These are phyloP conservation scores for Cotesia typhae DNA, from an alignment of 1,140 invertebrate genomes.

Conservation along the genomic window DNA sequence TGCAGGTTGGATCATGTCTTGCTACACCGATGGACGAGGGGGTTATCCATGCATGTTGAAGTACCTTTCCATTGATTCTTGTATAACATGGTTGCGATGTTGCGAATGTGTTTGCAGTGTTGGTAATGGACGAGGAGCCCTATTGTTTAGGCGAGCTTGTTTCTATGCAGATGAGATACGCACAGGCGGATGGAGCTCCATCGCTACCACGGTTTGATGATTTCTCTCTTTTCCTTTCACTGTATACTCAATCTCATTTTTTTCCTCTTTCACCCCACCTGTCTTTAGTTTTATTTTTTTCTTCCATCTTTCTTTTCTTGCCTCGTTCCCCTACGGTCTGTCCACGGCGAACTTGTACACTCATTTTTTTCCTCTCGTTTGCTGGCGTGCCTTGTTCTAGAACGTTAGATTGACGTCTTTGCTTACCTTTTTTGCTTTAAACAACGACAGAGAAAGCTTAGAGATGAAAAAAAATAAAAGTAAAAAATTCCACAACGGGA, in stretches of 20 bases:
- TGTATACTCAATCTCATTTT: too few relatives aligned
- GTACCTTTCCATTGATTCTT: conserved; percentile 50
- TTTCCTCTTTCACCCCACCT: too few relatives aligned
- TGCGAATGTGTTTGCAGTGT: conserved; percentile 60
- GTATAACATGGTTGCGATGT: conserved; percentile 56
- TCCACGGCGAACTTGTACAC: conserved; percentile 32
- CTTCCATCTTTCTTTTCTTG: conserved; percentile 16
- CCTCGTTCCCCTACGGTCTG: conserved; percentile 28
- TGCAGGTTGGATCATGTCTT: background rate
- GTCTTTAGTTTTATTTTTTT: too few relatives aligned
- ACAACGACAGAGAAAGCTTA: background rate
- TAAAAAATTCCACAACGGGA: conserved; percentile 20
- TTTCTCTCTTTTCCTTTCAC: too few relatives aligned
- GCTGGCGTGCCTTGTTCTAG: conserved; percentile 18
- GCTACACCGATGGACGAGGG: background rate
- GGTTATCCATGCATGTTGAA: conserved; percentile 53
- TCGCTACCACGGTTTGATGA: conserved; percentile 10
- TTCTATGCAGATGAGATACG: conserved; percentile 63
- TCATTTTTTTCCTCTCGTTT: conserved; percentile 27
- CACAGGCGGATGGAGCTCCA: conserved; percentile 38
- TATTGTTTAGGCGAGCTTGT: conserved; percentile 61
- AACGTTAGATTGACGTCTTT: background rate
- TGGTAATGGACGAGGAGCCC: conserved; percentile 60
- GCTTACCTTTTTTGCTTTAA: conserved; percentile 13
- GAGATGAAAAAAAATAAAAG: background rate